Evolutionary conservation across 1,140 invertebrate genomes (phyloP).

Genomic region (Nephotettix cincticeps): DNA sequence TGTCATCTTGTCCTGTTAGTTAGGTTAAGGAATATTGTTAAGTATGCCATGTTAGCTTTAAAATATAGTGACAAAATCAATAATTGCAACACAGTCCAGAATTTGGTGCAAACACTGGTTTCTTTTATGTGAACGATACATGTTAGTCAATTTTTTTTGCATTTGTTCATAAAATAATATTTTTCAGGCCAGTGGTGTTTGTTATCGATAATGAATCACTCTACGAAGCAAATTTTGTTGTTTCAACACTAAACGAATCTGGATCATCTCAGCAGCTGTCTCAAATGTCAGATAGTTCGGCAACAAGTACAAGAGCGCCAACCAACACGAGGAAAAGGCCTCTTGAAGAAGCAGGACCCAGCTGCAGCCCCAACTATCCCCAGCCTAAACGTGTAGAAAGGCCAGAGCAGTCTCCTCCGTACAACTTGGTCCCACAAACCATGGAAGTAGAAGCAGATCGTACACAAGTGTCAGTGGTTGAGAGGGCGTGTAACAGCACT

Average conservation of each 20-base stretch:
- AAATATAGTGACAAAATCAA: too few species aligned
- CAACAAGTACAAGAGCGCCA: not conserved
- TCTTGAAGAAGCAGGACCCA: not conserved
- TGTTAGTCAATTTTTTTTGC: too few species aligned
- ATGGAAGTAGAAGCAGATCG: not conserved
- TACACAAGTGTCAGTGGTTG: too few species aligned
- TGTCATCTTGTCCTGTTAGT: too few species aligned
- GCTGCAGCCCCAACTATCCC: not conserved
- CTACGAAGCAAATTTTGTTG: slow-evolving; percentile 10
- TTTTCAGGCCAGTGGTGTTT: slow-evolving; percentile 19
- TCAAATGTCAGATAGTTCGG: not conserved
- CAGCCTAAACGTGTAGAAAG: not conserved
- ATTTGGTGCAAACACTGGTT: too few species aligned
- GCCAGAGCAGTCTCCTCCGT: not conserved
- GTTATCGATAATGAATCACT: not conserved
- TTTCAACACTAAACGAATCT: slow-evolving; percentile 12
- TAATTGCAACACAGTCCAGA: too few species aligned
- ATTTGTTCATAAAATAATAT: too few species aligned
- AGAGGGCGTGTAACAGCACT: too few species aligned
- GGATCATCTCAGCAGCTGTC: not conserved
- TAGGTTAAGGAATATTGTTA: too few species aligned
- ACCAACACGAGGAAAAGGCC: not conserved
- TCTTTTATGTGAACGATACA: too few species aligned
- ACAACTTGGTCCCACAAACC: not conserved
- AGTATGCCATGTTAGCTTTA: too few species aligned